Conservation (phyloP, 2,113 vertebrate species). For the Glaucomys volans region DNA sequence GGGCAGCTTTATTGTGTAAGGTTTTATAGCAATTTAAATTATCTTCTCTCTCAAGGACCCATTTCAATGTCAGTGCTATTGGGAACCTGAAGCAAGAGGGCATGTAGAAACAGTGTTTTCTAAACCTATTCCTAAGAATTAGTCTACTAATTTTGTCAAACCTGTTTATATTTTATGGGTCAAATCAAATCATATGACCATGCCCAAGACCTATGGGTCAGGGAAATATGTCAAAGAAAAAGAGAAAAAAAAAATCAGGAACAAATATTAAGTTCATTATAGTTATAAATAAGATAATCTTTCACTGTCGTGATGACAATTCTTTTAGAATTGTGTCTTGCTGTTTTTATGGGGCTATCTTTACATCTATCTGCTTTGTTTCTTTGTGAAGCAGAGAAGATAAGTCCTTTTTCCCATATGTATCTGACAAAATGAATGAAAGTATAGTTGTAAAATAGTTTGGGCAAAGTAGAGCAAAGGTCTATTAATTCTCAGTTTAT, state of each 20-base stretch:
- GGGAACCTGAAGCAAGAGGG: not conserved
- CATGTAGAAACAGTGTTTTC: not conserved
- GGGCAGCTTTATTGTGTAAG: not conserved
- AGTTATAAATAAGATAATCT: not conserved
- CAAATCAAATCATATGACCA: not conserved
- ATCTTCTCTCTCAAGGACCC: not conserved
- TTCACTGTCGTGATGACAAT: not conserved
- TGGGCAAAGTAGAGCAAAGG: not conserved
- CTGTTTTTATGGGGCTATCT: not conserved
- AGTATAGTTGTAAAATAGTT: not conserved
- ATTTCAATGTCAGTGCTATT: not conserved
- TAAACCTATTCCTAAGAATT: not conserved
- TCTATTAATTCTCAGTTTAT: not conserved
- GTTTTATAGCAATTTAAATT: not conserved
- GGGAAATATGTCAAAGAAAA: not conserved
- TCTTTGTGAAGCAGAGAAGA: not conserved
- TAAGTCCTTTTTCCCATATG: not conserved
- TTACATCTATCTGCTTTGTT: not conserved
- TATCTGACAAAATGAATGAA: not conserved
- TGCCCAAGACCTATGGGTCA: not conserved
- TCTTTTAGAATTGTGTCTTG: not conserved
- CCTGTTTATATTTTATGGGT: not conserved
- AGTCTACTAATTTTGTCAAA: not conserved
- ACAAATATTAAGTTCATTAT: not conserved
- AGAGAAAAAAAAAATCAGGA: not conserved